A percentile compares a stretch with the other conserved stretches of the same genome.
phyloP scores from a whole-genome alignment of 2,797 vertebrate species.

The Mycteria americana region DNA sequence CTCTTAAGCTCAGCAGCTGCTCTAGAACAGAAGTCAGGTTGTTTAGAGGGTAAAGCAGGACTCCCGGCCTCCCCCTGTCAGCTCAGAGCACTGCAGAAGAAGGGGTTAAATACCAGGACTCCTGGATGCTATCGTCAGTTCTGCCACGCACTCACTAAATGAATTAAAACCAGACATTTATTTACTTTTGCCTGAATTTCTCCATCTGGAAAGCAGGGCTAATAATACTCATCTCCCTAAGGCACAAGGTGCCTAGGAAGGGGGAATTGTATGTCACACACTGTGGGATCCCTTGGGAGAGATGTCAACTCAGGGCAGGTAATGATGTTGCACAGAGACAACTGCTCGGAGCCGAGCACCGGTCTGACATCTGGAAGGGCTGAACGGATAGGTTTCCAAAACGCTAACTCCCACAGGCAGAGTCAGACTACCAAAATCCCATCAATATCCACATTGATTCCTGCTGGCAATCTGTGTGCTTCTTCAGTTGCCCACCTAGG shows the following conservation, averaged over 20 bases:
- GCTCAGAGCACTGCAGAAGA: accelerated
- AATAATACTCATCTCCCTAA: not conserved
- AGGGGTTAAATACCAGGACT: not conserved
- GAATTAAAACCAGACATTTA: not conserved
- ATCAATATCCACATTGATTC: not conserved
- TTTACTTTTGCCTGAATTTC: not conserved
- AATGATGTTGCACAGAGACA: accelerated
- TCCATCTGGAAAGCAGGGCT: not conserved
- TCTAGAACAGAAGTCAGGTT: not conserved
- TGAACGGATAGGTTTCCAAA: not conserved
- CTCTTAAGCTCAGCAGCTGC: not conserved
- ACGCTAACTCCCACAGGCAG: not conserved
- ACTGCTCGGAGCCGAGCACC: accelerated
- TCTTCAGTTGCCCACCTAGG: not conserved
- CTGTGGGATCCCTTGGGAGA: not conserved
- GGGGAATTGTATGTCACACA: not conserved
- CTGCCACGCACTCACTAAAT: not conserved
- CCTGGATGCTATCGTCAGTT: not conserved
- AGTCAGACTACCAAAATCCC: not conserved
- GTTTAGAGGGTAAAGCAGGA: not conserved
- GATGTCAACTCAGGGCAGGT: not conserved
- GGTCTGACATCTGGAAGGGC: not conserved
- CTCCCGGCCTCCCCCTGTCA: accelerated
- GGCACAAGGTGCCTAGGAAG: not conserved
- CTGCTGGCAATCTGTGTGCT: not conserved